phyloP scores from a whole-genome alignment of 2,888 invertebrate species.

The Frankliniella fusca region DNA sequence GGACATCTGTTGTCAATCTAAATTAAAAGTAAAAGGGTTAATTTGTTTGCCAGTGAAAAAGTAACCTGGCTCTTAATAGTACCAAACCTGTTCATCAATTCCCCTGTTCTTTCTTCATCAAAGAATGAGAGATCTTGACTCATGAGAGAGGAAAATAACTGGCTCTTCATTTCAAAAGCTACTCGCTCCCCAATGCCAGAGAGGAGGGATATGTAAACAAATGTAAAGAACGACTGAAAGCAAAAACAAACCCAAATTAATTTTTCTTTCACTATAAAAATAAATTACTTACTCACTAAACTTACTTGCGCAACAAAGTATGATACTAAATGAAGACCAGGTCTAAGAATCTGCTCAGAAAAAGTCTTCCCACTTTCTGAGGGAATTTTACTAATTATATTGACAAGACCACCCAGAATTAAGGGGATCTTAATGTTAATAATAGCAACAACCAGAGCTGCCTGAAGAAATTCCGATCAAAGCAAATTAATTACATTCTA shows the following conservation, averaged over 20 bases:
- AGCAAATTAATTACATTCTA: slow-evolving; percentile 28
- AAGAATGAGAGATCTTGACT: slow-evolving; percentile 87
- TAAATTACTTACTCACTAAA: slow-evolving; percentile 1
- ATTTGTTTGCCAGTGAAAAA: neutral
- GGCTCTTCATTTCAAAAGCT: slow-evolving; percentile 73
- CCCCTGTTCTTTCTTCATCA: slow-evolving; percentile 85
- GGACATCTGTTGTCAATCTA: slow-evolving; percentile 86
- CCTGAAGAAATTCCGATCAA: slow-evolving; percentile 55
- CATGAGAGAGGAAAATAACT: slow-evolving; percentile 77
- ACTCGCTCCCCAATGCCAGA: slow-evolving; percentile 85
- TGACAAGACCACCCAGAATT: slow-evolving; percentile 75
- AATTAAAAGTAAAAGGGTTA: slow-evolving; percentile 32
- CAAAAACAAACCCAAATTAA: slow-evolving; percentile 31
- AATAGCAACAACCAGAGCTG: slow-evolving; percentile 79
- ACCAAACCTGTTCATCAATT: slow-evolving; percentile 75
- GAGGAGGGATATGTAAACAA: slow-evolving; percentile 80
- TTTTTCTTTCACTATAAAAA: neutral
- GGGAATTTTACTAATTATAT: slow-evolving; percentile 62
- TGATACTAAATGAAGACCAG: slow-evolving; percentile 62
- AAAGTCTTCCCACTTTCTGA: slow-evolving; percentile 49
- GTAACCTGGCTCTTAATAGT: neutral
- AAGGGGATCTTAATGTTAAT: slow-evolving; percentile 87
- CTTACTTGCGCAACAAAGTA: slow-evolving; percentile 71
- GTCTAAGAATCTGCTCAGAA: slow-evolving; percentile 56
- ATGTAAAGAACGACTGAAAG: slow-evolving; percentile 77